Evolutionary conservation across 2,113 vertebrate genomes (phyloP).

Genomic region (Cololabis saira): DNA sequence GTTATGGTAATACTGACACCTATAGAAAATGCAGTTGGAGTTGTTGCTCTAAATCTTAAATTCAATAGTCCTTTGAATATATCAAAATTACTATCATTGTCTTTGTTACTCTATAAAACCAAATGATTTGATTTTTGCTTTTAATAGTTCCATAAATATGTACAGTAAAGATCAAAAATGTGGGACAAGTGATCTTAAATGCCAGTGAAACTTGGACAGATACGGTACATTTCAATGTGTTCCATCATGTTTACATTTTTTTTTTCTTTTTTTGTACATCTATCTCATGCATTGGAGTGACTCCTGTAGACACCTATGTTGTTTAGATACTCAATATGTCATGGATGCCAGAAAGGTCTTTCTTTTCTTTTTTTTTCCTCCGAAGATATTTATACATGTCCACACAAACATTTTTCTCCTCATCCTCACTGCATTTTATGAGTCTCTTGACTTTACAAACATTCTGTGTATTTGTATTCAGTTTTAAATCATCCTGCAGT

Average conservation of each 20-base stretch:
- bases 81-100: slow-evolving; percentile 80
- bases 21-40: slow-evolving; percentile 77
- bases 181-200: slow-evolving; percentile 66
- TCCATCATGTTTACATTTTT: slow-evolving; percentile 74
- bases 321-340: slow-evolving; percentile 68
- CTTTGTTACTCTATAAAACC: slow-evolving; percentile 80
- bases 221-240: slow-evolving; percentile 75
- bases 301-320: slow-evolving; percentile 64
- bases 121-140: slow-evolving; percentile 58
- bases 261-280: slow-evolving; percentile 59
- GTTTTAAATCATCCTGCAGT: slow-evolving; percentile 49
- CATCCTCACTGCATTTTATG: slow-evolving; percentile 40
- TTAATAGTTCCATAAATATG: slow-evolving; percentile 76
- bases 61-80: slow-evolving; percentile 67
- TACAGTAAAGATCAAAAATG: slow-evolving; percentile 76
- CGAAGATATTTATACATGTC: slow-evolving; percentile 58
- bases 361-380: slow-evolving; percentile 11
- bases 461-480: slow-evolving; percentile 63
- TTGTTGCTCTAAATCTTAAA: slow-evolving; percentile 67
- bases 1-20: slow-evolving; percentile 75
- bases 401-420: slow-evolving; percentile 54
- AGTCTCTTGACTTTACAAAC: slow-evolving; percentile 71
- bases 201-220: slow-evolving; percentile 66
- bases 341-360: slow-evolving; percentile 52
- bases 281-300: slow-evolving; percentile 79